Conservation (phyloP, 2,888 invertebrate genomes). For the Synanthedon tipuliformis region DNA sequence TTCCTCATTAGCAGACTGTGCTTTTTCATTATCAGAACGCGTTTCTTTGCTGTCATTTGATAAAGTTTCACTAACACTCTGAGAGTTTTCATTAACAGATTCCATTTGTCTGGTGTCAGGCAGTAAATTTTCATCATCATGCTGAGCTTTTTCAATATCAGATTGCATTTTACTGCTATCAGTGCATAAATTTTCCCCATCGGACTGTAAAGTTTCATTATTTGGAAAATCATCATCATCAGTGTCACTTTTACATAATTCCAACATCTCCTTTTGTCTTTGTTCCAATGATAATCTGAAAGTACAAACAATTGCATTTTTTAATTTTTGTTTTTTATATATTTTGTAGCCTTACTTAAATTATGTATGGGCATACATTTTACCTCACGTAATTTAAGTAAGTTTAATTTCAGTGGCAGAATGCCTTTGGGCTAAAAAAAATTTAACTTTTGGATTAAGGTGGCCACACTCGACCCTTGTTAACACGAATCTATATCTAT, state of each 20-base stretch:
- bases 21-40: too few species aligned
- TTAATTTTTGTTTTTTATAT: too few species aligned
- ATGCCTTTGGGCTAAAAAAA: too few species aligned
- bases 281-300: slow-evolving; percentile 75
- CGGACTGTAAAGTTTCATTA: slow-evolving; percentile 12
- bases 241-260: slow-evolving; percentile 81
- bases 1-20: too few species aligned
- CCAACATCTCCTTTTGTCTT: slow-evolving; percentile 79
- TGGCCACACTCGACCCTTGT: too few species aligned
- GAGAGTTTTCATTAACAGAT: background rate
- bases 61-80: background rate
- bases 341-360: too few species aligned
- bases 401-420: too few species aligned
- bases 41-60: too few species aligned
- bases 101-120: background rate
- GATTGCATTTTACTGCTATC: slow-evolving; percentile 1
- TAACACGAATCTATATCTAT: too few species aligned
- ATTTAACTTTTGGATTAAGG: too few species aligned
- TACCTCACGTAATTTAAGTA: too few species aligned
- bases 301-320: slow-evolving; percentile 3
- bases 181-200: slow-evolving; percentile 6
- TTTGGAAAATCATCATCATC: slow-evolving; percentile 26
- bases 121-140: slow-evolving; percentile 2
- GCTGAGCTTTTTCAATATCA: slow-evolving; percentile 4
- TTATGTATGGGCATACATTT: too few species aligned